Conservation (phyloP, 2,888 invertebrate genomes). For the Bursaphelenchus okinawaensis region DNA sequence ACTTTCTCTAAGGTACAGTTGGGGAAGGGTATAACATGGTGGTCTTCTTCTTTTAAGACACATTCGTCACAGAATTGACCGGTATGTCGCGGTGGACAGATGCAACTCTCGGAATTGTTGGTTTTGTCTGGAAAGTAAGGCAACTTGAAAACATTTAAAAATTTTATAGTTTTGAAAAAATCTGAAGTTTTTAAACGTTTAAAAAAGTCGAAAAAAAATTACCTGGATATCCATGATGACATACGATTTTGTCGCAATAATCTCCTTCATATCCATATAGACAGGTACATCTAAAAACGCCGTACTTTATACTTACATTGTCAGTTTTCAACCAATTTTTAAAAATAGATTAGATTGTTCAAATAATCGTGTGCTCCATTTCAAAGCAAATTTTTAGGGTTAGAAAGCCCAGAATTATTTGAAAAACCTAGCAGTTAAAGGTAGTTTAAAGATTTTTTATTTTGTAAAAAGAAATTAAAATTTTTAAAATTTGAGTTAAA, state of each 20-base stretch:
- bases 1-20: conserved; percentile 32
- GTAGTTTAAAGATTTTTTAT: background rate
- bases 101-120: conserved; percentile 28
- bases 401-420: too few species aligned
- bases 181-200: background rate
- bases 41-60: conserved; percentile 17
- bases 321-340: too few species aligned
- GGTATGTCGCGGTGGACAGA: conserved; percentile 42
- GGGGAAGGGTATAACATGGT: conserved; percentile 31
- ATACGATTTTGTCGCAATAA: conserved; percentile 48
- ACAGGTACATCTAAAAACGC: conserved; percentile 41
- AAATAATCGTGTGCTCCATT: too few species aligned
- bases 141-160: too few species aligned
- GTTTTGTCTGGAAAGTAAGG: conserved; percentile 11
- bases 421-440: background rate
- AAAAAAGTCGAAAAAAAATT: conserved; percentile 14
- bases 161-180: too few species aligned
- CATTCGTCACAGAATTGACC: conserved; percentile 47
- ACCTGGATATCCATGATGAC: conserved; percentile 45
- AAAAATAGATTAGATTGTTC: too few species aligned
- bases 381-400: too few species aligned
- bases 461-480: background rate
- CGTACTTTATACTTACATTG: too few species aligned
- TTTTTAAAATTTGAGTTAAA: background rate
- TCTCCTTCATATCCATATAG: conserved; percentile 47